phyloP scores from a whole-genome alignment of 1,140 invertebrate genomes.

The Cardiocondyla obscurior region DNA sequence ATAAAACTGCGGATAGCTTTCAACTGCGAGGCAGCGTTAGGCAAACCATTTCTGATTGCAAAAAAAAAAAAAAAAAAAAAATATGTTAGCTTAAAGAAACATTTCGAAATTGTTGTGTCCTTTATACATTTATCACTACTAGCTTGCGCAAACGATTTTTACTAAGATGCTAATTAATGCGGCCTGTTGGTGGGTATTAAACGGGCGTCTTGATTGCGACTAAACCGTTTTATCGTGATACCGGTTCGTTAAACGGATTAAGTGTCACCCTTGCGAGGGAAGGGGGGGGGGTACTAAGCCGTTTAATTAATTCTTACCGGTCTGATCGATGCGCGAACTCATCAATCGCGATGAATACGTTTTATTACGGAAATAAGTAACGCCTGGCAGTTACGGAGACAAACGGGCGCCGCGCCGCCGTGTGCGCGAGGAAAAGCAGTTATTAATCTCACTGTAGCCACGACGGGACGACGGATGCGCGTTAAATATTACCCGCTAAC shows the following conservation, averaged over 20 bases:
- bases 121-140: neutral
- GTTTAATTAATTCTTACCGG: conserved; percentile 60
- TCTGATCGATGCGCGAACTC: conserved; percentile 28
- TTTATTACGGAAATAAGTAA: conserved; percentile 43
- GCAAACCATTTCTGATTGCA: neutral
- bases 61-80: neutral
- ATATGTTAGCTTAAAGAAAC: neutral
- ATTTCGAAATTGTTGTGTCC: neutral
- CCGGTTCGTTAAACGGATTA: conserved; percentile 4
- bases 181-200: neutral
- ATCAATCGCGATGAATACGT: conserved; percentile 49
- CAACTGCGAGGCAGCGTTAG: neutral
- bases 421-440: conserved; percentile 7
- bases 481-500: conserved; percentile 36
- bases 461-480: neutral
- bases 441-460: conserved; percentile 52
- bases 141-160: neutral
- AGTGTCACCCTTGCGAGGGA: neutral
- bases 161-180: conserved; percentile 46
- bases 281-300: too few relatives aligned
- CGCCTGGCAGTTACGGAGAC: neutral
- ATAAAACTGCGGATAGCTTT: conserved; percentile 1
- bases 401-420: conserved; percentile 15
- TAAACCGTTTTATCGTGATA: conserved; percentile 59
- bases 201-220: conserved; percentile 26